Evolutionary conservation across 2,113 vertebrate species (phyloP).

Genomic region (Holacanthus passer): DNA sequence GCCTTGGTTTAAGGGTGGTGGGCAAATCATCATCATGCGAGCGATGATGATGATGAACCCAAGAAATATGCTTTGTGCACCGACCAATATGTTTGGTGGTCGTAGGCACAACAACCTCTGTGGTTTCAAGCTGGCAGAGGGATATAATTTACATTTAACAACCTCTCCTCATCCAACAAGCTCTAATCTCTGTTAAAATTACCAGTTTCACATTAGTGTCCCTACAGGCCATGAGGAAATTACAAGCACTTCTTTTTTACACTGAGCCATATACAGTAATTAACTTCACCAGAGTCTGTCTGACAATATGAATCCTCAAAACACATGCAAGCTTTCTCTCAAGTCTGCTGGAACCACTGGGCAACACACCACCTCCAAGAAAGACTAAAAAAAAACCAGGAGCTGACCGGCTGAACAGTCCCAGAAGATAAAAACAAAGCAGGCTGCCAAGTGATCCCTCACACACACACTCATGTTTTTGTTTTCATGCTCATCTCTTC

Average conservation of each 20-base stretch:
- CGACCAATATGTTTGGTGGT: background rate
- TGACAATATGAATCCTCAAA: conserved; percentile 40
- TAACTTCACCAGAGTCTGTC: conserved; percentile 48
- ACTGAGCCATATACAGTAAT: conserved; percentile 61
- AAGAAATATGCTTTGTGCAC: background rate
- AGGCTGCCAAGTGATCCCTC: conserved; percentile 22
- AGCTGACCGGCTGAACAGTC: conserved; percentile 15
- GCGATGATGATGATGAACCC: background rate
- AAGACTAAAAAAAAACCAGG: conserved; percentile 17
- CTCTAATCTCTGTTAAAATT: conserved; percentile 59
- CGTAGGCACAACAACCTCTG: background rate
- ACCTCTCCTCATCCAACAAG: conserved; percentile 40
- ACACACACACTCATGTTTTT: background rate
- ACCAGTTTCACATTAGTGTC: conserved; percentile 58
- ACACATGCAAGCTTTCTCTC: conserved; percentile 36
- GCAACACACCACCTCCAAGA: conserved; percentile 57
- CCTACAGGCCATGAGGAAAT: conserved; percentile 60
- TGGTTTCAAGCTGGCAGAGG: conserved; percentile 10
- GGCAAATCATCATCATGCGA: background rate
- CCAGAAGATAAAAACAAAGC: conserved; percentile 39
- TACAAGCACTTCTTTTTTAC: conserved; percentile 54
- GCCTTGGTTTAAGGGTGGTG: background rate
- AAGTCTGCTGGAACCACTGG: conserved; percentile 40
- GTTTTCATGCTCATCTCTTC: conserved; percentile 21
- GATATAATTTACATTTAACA: conserved; percentile 63